Evolutionary conservation across 2,113 vertebrate species (phyloP).

Genomic region (Puntigrus tetrazona): DNA sequence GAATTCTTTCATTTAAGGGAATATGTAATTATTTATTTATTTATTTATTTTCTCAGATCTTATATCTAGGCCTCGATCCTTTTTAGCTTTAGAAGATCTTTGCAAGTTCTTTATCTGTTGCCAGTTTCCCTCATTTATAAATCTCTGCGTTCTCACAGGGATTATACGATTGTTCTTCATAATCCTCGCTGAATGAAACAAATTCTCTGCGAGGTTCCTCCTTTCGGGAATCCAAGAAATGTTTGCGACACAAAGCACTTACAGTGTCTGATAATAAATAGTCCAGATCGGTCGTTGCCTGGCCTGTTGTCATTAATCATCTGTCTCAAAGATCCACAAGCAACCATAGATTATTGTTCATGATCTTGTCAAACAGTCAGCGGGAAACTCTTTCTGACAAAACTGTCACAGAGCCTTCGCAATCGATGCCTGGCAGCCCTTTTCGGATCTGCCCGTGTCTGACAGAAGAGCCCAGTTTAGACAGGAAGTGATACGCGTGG

Average conservation of each 20-base stretch:
- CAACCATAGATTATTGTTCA: slow-evolving; percentile 41
- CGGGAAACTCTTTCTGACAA: slow-evolving; percentile 50
- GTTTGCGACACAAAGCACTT: not conserved
- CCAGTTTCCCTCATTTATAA: not conserved
- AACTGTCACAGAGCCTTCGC: slow-evolving; percentile 44
- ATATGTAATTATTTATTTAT: not conserved
- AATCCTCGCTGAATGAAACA: slow-evolving; percentile 2
- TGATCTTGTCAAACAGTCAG: slow-evolving; percentile 42
- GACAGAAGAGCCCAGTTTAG: slow-evolving; percentile 37
- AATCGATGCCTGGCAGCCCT: slow-evolving; percentile 33
- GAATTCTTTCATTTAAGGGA: not conserved
- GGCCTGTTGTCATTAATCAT: slow-evolving; percentile 48
- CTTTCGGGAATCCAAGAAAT: slow-evolving; percentile 15
- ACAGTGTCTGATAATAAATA: slow-evolving; percentile 28
- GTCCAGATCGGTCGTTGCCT: not conserved
- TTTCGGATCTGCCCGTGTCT: slow-evolving; percentile 3
- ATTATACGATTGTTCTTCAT: not conserved
- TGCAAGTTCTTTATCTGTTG: not conserved
- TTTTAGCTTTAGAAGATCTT: not conserved
- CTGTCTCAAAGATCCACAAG: slow-evolving; percentile 39
- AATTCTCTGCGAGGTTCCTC: not conserved
- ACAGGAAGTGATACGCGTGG: no score
- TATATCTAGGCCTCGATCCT: not conserved
- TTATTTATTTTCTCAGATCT: not conserved
- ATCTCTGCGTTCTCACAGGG: slow-evolving; percentile 3